These are phyloP conservation scores for Drosophila gaucha DNA, from an alignment of 2,888 invertebrate species.

Conservation along the genomic window DNA sequence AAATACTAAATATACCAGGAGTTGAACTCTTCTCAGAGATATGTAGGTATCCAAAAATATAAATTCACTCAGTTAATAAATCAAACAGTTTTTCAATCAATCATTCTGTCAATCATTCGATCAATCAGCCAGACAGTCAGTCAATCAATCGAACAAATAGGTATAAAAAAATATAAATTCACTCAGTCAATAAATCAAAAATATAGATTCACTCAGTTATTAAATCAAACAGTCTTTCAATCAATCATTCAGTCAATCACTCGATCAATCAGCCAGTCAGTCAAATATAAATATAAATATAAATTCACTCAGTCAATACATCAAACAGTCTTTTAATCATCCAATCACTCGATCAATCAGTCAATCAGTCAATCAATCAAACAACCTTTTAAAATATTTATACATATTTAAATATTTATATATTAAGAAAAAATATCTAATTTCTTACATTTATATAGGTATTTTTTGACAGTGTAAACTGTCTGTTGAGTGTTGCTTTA, in stretches of 20 bases:
- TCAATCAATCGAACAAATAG: no score
- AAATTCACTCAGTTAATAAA: not conserved
- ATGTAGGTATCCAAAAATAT: no score
- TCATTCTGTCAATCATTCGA: not conserved
- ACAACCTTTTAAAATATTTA: no score
- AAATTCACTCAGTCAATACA: not conserved
- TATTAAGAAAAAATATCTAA: not conserved
- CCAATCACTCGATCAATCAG: not conserved
- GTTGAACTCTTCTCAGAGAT: no score
- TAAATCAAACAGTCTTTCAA: not conserved
- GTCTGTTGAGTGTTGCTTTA: not conserved
- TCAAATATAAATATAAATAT: no score
- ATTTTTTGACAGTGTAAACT: constrained; percentile 2
- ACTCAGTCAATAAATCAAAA: not conserved
- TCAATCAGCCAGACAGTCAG: no score
- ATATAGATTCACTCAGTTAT: not conserved
- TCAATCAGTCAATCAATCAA: not conserved
- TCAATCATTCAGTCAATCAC: not conserved
- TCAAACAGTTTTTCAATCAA: not conserved
- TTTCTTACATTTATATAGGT: not conserved
- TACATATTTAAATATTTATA: not conserved
- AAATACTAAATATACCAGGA: no score
- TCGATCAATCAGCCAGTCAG: no score
- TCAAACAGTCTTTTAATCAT: no score
- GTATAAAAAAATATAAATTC: no score